These are phyloP conservation scores for Brachionus sp. DNA, from an alignment of 1,140 invertebrate species.

Conservation along the genomic window DNA sequence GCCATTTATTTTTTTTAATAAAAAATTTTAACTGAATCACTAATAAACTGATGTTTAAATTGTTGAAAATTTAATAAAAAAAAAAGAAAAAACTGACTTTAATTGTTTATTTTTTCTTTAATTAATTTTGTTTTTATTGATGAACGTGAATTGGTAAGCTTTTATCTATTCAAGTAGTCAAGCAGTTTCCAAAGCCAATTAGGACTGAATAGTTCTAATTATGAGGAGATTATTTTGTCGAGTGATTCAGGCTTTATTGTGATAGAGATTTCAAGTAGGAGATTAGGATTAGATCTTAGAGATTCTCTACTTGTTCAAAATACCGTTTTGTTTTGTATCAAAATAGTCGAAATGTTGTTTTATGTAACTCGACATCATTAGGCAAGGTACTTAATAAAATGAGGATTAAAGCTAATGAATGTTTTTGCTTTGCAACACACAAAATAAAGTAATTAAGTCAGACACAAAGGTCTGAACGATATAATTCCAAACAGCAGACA, in stretches of 20 bases:
- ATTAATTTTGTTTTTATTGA: too few relatives aligned
- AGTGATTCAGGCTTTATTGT: not conserved
- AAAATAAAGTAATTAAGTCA: slow-evolving; percentile 22
- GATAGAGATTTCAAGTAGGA: not conserved
- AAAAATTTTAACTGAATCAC: not conserved
- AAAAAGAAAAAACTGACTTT: not conserved
- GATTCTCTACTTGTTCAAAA: slow-evolving; percentile 6
- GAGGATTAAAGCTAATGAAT: slow-evolving; percentile 12
- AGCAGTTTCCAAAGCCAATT: not conserved
- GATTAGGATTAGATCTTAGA: not conserved
- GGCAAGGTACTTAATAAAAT: not conserved
- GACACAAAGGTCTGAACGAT: slow-evolving; percentile 7
- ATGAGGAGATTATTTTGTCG: not conserved
- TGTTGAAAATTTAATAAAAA: not conserved
- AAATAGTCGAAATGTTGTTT: slow-evolving; percentile 28
- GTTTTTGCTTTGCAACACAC: not conserved
- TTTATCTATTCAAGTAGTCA: not conserved
- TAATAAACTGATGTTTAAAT: not conserved
- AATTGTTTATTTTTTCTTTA: not conserved
- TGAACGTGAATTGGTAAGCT: not conserved
- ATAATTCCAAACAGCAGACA: slow-evolving; percentile 32
- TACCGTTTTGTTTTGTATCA: slow-evolving; percentile 23
- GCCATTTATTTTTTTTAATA: not conserved
- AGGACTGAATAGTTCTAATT: not conserved
- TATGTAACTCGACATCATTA: slow-evolving; percentile 24